Evolutionary conservation across 1,140 invertebrate species (phyloP).

Genomic region (Liolophura sinensis): DNA sequence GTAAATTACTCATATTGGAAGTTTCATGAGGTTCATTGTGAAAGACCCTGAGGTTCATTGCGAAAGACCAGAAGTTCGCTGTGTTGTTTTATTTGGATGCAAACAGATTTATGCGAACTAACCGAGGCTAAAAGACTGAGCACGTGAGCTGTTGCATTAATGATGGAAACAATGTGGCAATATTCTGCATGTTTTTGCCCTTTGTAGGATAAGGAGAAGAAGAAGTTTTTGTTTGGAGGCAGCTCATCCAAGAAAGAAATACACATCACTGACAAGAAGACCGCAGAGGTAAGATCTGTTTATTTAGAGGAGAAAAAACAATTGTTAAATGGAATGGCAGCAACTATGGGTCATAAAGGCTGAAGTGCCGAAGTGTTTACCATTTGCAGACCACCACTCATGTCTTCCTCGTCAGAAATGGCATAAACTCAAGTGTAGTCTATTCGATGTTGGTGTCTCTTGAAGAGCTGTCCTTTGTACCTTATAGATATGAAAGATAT

Average conservation of each 20-base stretch:
- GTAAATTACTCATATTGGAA: too few relatives aligned
- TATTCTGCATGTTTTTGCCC: conserved; percentile 7
- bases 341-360: not conserved
- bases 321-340: not conserved
- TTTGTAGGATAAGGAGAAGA: conserved; percentile 50
- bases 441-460: not conserved
- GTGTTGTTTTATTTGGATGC: too few relatives aligned
- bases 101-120: too few relatives aligned
- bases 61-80: too few relatives aligned
- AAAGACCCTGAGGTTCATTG: too few relatives aligned
- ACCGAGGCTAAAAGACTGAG: not conserved
- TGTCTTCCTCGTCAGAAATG: not conserved
- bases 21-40: too few relatives aligned
- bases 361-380: not conserved
- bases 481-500: too few relatives aligned
- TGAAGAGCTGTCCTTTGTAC: not conserved
- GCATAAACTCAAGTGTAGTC: not conserved
- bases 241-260: conserved; percentile 47
- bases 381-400: not conserved
- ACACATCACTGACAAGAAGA: conserved; percentile 34
- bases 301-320: not conserved
- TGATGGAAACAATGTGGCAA: not conserved
- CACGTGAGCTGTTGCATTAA: not conserved
- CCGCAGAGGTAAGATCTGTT: conserved; percentile 33
- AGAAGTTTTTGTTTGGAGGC: conserved; percentile 42